These are phyloP conservation scores for Okapia johnstoni DNA, from an alignment of 2,113 vertebrate genomes.

Conservation along the genomic window DNA sequence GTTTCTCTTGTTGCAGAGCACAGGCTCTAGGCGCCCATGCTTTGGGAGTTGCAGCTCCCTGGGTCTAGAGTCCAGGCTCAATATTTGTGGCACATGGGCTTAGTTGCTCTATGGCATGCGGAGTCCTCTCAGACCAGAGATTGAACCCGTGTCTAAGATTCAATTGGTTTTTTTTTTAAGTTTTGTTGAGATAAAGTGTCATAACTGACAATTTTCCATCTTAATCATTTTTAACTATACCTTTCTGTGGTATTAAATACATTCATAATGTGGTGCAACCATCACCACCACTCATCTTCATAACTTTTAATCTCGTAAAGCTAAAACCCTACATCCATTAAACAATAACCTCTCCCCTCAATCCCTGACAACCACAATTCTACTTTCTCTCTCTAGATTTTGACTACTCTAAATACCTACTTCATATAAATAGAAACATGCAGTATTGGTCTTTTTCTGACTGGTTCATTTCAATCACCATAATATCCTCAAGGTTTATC, in stretches of 20 bases:
- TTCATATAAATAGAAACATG: not conserved
- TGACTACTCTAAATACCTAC: not conserved
- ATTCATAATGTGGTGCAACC: not conserved
- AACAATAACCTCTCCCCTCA: not conserved
- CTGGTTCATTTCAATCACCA: not conserved
- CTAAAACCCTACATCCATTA: not conserved
- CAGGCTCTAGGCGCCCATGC: not conserved
- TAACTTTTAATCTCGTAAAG: not conserved
- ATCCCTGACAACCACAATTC: not conserved
- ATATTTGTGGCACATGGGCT: not conserved
- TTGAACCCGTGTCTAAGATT: not conserved
- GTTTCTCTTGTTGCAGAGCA: not conserved
- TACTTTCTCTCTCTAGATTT: not conserved
- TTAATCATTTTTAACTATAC: not conserved
- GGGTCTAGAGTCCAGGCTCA: not conserved
- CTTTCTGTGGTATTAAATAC: not conserved
- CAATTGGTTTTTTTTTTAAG: not conserved
- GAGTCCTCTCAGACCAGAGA: not conserved
- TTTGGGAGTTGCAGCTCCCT: not conserved
- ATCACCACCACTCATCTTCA: not conserved
- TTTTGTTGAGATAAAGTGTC: not conserved
- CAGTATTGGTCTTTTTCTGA: not conserved
- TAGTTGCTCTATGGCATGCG: not conserved
- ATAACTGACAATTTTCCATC: not conserved
- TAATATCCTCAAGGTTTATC: not conserved